Conservation (phyloP, 1,140 invertebrate genomes). For the Leptopilina clavipes region DNA sequence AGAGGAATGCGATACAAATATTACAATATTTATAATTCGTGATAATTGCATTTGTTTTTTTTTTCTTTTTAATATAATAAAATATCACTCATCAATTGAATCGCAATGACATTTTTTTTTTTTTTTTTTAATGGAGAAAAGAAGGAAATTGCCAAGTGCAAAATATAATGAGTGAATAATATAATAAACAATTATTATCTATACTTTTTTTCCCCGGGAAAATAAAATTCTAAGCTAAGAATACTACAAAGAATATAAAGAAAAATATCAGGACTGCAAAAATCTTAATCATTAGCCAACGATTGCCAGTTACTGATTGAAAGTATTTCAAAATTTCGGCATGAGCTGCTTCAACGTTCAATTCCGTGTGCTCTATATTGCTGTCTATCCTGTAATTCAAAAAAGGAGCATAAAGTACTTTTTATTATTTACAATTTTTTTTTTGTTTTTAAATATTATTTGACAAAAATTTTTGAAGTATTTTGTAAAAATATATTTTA, state of each 20-base stretch:
- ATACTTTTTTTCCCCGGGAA: neutral
- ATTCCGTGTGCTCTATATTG: constrained; percentile 95
- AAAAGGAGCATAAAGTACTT: neutral
- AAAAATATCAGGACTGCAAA: constrained; percentile 99
- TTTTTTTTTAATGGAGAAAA: neutral
- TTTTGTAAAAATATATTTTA: too few relatives aligned
- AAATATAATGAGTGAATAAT: constrained; percentile 5
- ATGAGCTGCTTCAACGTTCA: constrained; percentile 98
- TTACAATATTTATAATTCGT: constrained; percentile 24
- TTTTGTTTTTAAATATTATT: neutral
- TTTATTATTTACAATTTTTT: too few relatives aligned
- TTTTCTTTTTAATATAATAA: neutral
- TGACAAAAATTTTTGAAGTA: too few relatives aligned
- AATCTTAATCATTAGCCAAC: constrained; percentile 99
- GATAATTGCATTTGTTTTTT: neutral
- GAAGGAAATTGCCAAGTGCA: neutral
- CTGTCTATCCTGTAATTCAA: constrained; percentile 89
- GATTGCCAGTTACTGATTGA: constrained; percentile 96
- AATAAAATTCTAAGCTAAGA: constrained; percentile 83
- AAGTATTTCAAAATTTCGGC: constrained; percentile 98
- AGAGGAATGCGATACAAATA: constrained; percentile 29
- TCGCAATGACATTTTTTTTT: neutral
- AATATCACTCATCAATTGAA: constrained; percentile 8
- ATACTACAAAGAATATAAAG: constrained; percentile 99
- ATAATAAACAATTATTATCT: constrained; percentile 32